Evolutionary conservation across 2,888 invertebrate genomes (phyloP).

Genomic region (Hipparchia semele): DNA sequence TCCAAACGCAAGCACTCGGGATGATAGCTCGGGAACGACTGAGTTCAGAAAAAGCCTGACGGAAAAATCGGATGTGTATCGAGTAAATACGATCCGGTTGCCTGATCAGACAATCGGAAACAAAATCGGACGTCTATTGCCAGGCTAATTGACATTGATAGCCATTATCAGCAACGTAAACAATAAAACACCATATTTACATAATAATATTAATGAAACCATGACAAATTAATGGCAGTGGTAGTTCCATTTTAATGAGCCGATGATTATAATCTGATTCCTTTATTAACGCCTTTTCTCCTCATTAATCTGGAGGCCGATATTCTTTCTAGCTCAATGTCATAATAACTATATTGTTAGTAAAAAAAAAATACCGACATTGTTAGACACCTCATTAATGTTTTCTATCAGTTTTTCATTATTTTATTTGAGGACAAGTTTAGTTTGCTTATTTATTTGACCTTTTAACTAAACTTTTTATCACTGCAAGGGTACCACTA

Average conservation of each 20-base stretch:
- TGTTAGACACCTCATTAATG: not conserved
- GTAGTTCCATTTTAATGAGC: conserved; percentile 19
- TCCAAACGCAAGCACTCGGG: no score
- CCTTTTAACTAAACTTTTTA: not conserved
- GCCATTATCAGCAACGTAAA: conserved; percentile 42
- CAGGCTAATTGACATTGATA: conserved; percentile 45
- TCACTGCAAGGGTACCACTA: not conserved
- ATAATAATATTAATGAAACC: conserved; percentile 26
- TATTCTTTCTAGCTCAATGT: conserved; percentile 15
- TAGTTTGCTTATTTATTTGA: not conserved
- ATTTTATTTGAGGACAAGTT: not conserved
- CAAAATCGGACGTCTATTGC: no score
- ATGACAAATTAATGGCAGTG: conserved; percentile 17
- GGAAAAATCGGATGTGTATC: no score
- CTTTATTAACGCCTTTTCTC: conserved; percentile 23
- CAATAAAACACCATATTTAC: conserved; percentile 27
- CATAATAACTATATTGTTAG: conserved; percentile 11
- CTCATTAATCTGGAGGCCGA: conserved; percentile 14
- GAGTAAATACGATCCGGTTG: no score
- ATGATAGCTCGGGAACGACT: no score
- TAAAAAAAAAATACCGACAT: not conserved
- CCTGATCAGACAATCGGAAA: no score
- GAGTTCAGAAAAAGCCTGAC: no score
- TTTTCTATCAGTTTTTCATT: conserved; percentile 10
- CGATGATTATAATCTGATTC: conserved; percentile 27